phyloP scores from a whole-genome alignment of 2,888 invertebrate genomes.

The Sycophila texana region DNA sequence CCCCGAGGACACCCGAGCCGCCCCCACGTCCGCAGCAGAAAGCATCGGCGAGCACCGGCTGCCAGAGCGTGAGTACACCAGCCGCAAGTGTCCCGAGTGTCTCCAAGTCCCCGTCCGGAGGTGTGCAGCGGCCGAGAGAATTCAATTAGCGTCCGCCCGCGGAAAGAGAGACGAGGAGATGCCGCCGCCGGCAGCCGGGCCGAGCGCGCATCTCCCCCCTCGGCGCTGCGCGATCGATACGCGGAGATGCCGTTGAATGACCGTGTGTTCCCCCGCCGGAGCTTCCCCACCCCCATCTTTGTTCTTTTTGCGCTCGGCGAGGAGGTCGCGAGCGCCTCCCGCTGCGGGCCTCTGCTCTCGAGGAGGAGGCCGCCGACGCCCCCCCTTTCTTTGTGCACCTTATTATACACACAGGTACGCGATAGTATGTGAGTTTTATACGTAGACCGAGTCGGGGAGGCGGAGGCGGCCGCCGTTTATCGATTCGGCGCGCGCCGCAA shows the following conservation, averaged over 20 bases:
- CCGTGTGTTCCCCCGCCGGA: neutral
- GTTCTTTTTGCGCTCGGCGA: conserved; percentile 9
- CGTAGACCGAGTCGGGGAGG: neutral
- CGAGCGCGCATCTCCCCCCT: neutral
- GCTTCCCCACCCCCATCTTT: neutral
- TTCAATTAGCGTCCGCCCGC: too few relatives aligned
- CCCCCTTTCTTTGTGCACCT: neutral
- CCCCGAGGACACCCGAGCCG: too few relatives aligned
- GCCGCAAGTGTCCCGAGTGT: too few relatives aligned
- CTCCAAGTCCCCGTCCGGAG: too few relatives aligned
- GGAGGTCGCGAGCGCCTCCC: neutral
- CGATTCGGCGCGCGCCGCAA: conserved; percentile 37
- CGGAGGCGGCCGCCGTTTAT: conserved; percentile 19
- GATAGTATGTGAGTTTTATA: too few relatives aligned
- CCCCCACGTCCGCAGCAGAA: too few relatives aligned
- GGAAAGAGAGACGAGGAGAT: neutral
- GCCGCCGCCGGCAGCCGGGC: conserved; percentile 13
- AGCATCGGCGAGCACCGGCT: too few relatives aligned
- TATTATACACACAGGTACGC: too few relatives aligned
- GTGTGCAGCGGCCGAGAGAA: too few relatives aligned
- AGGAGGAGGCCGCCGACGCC: too few relatives aligned
- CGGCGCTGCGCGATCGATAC: conserved; percentile 30
- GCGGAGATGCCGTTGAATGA: conserved; percentile 34
- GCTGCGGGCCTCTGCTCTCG: too few relatives aligned
- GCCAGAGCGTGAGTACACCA: too few relatives aligned